phyloP scores from a whole-genome alignment of 2,113 vertebrate genomes.

The Pangasianodon hypophthalmus region DNA sequence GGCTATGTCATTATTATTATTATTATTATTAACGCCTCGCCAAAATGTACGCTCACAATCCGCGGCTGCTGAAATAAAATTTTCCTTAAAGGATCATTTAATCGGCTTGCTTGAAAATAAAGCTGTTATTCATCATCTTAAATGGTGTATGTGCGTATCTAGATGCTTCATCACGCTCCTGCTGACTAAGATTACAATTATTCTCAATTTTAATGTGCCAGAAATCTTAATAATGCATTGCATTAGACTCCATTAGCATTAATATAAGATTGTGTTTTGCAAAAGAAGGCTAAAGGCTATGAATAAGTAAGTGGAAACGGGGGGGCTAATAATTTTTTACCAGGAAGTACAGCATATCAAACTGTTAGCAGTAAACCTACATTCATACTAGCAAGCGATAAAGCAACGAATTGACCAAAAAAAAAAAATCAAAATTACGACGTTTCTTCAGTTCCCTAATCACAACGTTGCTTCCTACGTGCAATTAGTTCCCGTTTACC shows the following conservation, averaged over 20 bases:
- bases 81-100: neutral
- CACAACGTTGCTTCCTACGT: neutral
- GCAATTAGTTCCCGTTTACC: no score
- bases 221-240: slow-evolving; percentile 67
- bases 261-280: slow-evolving; percentile 62
- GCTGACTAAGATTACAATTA: slow-evolving; percentile 61
- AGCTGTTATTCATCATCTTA: slow-evolving; percentile 15
- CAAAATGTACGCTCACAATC: neutral
- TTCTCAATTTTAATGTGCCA: slow-evolving; percentile 1
- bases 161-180: slow-evolving; percentile 59
- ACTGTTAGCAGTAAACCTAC: neutral
- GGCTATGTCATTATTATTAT: neutral
- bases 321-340: neutral
- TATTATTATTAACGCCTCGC: neutral
- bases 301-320: slow-evolving; percentile 10
- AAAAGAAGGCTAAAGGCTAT: slow-evolving; percentile 53
- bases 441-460: neutral
- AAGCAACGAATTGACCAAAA: neutral
- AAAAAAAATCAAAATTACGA: neutral
- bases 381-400: neutral
- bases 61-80: neutral
- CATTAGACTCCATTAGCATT: slow-evolving; percentile 64
- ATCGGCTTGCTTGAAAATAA: neutral
- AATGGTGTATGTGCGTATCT: slow-evolving; percentile 60
- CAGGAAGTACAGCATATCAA: neutral